phyloP scores from a whole-genome alignment of 2,888 invertebrate genomes.

The Platycheirus albimanus region DNA sequence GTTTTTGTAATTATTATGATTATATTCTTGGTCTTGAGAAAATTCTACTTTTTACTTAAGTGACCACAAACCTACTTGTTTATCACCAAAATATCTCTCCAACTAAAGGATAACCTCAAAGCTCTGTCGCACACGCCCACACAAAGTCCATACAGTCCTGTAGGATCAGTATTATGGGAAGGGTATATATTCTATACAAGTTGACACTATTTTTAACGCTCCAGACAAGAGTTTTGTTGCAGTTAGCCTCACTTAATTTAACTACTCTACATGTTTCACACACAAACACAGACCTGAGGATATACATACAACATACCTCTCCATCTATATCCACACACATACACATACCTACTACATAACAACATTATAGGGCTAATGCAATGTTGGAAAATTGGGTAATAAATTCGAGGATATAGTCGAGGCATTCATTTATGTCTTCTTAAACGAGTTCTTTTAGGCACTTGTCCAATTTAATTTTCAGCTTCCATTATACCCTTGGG shows the following conservation, averaged over 20 bases:
- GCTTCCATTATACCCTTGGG: constrained; percentile 71
- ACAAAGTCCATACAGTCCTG: background rate
- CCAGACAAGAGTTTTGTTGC: constrained; percentile 28
- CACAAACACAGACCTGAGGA: constrained; percentile 24
- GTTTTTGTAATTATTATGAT: too few species aligned
- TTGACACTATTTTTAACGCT: constrained; percentile 43
- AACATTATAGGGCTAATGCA: constrained; percentile 61
- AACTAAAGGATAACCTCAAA: constrained; percentile 20
- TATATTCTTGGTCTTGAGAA: constrained; percentile 11
- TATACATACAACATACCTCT: too few species aligned
- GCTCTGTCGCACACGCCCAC: background rate
- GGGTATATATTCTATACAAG: constrained; percentile 10
- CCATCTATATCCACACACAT: constrained; percentile 12
- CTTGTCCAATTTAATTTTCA: constrained; percentile 76
- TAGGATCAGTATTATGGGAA: constrained; percentile 1
- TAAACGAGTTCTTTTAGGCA: constrained; percentile 74
- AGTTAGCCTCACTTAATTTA: constrained; percentile 52
- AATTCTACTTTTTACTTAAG: constrained; percentile 30
- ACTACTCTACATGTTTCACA: constrained; percentile 9
- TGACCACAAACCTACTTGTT: constrained; percentile 28
- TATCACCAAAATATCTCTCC: constrained; percentile 41
- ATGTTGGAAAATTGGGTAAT: constrained; percentile 73
- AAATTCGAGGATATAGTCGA: constrained; percentile 72
- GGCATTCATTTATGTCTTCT: constrained; percentile 74
- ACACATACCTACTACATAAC: background rate